phyloP scores from a whole-genome alignment of 2,797 vertebrate species.

The Borostomias antarcticus region DNA sequence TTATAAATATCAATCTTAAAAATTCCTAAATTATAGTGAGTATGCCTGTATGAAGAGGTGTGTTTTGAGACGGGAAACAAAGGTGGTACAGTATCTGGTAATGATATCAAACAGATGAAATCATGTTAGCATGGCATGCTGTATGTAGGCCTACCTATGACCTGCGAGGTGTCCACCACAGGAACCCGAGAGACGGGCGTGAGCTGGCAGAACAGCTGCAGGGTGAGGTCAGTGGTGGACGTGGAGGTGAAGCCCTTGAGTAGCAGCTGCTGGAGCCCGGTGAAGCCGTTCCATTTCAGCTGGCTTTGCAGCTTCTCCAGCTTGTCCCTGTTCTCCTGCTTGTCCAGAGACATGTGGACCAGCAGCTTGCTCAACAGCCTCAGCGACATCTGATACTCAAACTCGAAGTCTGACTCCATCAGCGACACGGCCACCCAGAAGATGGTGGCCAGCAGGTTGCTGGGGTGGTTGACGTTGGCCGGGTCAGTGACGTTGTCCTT shows the following conservation, averaged over 20 bases:
- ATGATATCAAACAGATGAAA: no score
- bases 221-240: slow-evolving; percentile 92
- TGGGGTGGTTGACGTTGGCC: slow-evolving; percentile 89
- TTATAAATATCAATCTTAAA: no score
- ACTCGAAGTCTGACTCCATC: slow-evolving; percentile 99
- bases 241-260: slow-evolving; percentile 96
- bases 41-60: no score
- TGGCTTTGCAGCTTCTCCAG: slow-evolving; percentile 95
- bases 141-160: slow-evolving; percentile 81
- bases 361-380: slow-evolving; percentile 90
- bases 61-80: no score
- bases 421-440: slow-evolving; percentile 97
- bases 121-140: neutral
- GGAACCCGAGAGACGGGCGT: slow-evolving; percentile 91
- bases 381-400: slow-evolving; percentile 96
- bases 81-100: no score
- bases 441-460: slow-evolving; percentile 92
- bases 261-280: slow-evolving; percentile 92
- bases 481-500: slow-evolving; percentile 85
- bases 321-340: slow-evolving; percentile 91
- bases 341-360: slow-evolving; percentile 87
- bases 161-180: slow-evolving; percentile 95
- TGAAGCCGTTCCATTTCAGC: slow-evolving; percentile 92
- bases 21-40: no score
- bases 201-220: slow-evolving; percentile 93